A percentile compares a stretch with the other conserved stretches of the same genome.
phyloP scores from a whole-genome alignment of 2,888 invertebrate genomes.

The Eupithecia exiguata region DNA sequence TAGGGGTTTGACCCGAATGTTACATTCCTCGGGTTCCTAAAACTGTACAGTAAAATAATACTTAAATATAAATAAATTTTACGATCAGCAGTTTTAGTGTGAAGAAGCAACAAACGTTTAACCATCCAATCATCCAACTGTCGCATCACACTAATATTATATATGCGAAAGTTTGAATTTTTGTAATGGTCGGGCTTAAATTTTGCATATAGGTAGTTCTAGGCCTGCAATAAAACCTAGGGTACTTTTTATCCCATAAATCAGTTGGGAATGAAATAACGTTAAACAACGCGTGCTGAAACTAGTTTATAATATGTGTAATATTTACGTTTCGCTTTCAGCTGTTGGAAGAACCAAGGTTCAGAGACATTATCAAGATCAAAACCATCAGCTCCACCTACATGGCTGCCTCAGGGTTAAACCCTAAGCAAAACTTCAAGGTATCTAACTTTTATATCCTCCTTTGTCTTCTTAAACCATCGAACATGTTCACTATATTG shows the following conservation, averaged over 20 bases:
- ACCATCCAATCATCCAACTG: not conserved
- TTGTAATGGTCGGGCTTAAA: too few relatives aligned
- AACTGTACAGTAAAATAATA: not conserved
- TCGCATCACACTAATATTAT: too few relatives aligned
- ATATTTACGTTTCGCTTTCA: conserved; percentile 65
- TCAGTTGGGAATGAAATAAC: too few relatives aligned
- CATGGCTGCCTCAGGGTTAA: conserved; percentile 97
- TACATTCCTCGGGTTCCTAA: too few relatives aligned
- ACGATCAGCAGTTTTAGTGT: too few relatives aligned
- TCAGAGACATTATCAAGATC: conserved; percentile 95
- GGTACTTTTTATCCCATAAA: too few relatives aligned
- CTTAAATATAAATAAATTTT: too few relatives aligned
- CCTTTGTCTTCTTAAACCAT: not conserved
- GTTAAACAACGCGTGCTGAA: too few relatives aligned
- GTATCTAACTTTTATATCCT: conserved; percentile 36
- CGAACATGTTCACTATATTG: not conserved
- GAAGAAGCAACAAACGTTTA: not conserved
- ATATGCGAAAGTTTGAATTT: too few relatives aligned
- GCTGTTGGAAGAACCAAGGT: conserved; percentile 93
- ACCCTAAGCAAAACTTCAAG: conserved; percentile 85
- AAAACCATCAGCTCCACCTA: conserved; percentile 97
- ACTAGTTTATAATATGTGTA: not conserved
- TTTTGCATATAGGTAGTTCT: too few relatives aligned
- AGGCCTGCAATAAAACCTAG: too few relatives aligned
- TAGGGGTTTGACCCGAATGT: too few relatives aligned